Conservation (phyloP, 2,113 vertebrate genomes). For the Elachura formosa region DNA sequence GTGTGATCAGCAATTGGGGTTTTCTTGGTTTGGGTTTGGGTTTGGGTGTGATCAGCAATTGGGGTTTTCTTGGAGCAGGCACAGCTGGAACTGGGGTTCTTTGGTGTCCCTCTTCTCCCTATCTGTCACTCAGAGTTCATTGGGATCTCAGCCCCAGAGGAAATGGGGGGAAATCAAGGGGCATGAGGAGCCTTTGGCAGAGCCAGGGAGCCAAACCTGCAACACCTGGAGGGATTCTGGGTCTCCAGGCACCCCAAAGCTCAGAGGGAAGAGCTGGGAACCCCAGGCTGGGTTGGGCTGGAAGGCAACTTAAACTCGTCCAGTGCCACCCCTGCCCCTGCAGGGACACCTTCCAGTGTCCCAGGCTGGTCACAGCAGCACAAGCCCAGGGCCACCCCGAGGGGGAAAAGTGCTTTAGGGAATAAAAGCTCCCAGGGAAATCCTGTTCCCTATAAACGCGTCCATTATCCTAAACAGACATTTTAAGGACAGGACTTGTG, state of each 20-base stretch:
- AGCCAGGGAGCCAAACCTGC: not conserved
- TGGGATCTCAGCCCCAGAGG: not conserved
- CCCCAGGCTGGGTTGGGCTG: fast-evolving
- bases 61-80: not conserved
- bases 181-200: not conserved
- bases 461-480: not conserved
- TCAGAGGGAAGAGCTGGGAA: not conserved
- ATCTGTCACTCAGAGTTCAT: not conserved
- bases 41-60: fast-evolving
- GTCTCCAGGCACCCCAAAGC: not conserved
- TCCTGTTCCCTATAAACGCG: not conserved
- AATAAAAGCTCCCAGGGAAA: not conserved
- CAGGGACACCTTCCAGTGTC: not conserved
- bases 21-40: not conserved
- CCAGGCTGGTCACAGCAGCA: not conserved
- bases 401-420: not conserved
- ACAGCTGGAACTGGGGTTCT: too few relatives aligned
- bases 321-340: not conserved
- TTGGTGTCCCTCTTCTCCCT: not conserved
- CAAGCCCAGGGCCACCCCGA: fast-evolving
- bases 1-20: fast-evolving
- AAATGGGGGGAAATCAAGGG: not conserved
- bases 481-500: not conserved
- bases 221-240: fast-evolving
- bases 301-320: not conserved